These are phyloP conservation scores for Scaptodrosophila lebanonensis DNA, from an alignment of 1,140 invertebrate species.

Conservation along the genomic window DNA sequence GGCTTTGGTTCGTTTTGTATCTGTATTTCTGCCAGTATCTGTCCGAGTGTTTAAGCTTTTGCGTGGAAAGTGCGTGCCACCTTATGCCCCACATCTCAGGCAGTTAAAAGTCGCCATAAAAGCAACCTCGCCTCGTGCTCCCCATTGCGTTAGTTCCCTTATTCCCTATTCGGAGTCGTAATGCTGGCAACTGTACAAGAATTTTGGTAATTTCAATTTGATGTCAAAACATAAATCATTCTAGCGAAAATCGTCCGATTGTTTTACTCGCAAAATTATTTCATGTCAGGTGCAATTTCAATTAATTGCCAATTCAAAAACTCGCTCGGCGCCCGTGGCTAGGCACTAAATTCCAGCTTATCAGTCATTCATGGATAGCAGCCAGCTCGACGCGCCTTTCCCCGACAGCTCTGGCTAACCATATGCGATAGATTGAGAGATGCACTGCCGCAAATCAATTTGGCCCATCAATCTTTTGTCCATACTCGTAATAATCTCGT, in stretches of 20 bases:
- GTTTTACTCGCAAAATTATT: conserved; percentile 46
- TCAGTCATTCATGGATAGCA: no score
- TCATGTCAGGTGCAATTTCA: conserved; percentile 29
- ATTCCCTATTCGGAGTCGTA: no score
- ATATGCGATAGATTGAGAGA: conserved; percentile 53
- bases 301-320: conserved; percentile 31
- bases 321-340: no score
- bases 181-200: no score
- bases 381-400: no score
- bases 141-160: no score
- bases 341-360: conserved; percentile 23
- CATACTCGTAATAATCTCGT: conserved; percentile 30
- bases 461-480: conserved; percentile 33
- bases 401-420: no score
- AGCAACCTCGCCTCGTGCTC: no score
- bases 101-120: no score
- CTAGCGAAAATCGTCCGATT: conserved; percentile 27
- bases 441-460: conserved; percentile 54
- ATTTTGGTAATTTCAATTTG: conserved; percentile 4
- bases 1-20: no score
- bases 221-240: conserved; percentile 33
- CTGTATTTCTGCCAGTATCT: no score
- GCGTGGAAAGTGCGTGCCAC: conserved; percentile 19
- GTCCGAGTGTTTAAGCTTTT: conserved; percentile 1
- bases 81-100: no score